Evolutionary conservation across 2,113 vertebrate species (phyloP).

Genomic region (Engystomops pustulosus): DNA sequence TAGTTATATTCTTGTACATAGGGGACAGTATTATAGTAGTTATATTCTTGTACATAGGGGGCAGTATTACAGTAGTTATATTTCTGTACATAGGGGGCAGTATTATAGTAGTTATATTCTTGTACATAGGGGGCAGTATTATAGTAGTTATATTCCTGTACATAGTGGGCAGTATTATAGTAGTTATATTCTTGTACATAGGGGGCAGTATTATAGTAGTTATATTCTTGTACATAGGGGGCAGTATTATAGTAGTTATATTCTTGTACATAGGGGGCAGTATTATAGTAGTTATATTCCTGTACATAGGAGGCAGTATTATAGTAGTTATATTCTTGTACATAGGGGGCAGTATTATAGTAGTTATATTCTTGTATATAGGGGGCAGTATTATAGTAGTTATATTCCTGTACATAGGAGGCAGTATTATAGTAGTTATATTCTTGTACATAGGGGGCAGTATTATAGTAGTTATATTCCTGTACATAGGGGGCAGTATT

Average conservation of each 20-base stretch:
- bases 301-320: not conserved
- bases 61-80: not conserved
- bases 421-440: not conserved
- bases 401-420: not conserved
- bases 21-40: conserved; percentile 5
- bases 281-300: conserved; percentile 5
- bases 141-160: no score
- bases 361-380: conserved; percentile 14
- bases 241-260: not conserved
- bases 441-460: not conserved
- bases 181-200: not conserved
- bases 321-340: not conserved
- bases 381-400: conserved; percentile 8
- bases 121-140: no score
- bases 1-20: conserved; percentile 17
- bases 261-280: not conserved
- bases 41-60: not conserved
- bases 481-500: not conserved
- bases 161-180: not conserved
- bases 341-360: conserved; percentile 5
- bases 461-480: not conserved
- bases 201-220: not conserved
- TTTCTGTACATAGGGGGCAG: not conserved
- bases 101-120: not conserved
- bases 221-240: not conserved